Evolutionary conservation across 2,113 vertebrate species (phyloP).

Genomic region (Siphamia tubifer): DNA sequence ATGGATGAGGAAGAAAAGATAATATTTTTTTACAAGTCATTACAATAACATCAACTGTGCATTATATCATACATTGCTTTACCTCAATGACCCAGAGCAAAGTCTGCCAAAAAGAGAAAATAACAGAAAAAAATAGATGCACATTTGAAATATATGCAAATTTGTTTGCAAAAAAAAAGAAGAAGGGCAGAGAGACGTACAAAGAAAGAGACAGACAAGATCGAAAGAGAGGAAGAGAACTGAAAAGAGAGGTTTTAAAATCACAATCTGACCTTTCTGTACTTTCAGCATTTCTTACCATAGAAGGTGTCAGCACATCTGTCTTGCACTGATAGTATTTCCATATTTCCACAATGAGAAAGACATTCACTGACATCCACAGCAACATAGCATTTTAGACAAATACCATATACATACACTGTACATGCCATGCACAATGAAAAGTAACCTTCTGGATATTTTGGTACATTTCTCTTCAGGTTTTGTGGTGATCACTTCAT

Average conservation of each 20-base stretch:
- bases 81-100: constrained; percentile 61
- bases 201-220: neutral
- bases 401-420: constrained; percentile 80
- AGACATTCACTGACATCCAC: constrained; percentile 79
- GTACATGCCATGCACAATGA: constrained; percentile 83
- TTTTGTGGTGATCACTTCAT: constrained; percentile 39
- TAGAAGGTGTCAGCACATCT: constrained; percentile 40
- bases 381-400: constrained; percentile 74
- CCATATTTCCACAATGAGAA: constrained; percentile 71
- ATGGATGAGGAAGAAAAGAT: constrained; percentile 77
- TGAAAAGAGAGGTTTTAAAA: constrained; percentile 48
- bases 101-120: constrained; percentile 57
- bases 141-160: constrained; percentile 47
- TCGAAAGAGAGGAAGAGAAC: constrained; percentile 6
- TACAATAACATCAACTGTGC: constrained; percentile 80
- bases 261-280: constrained; percentile 41
- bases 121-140: constrained; percentile 53
- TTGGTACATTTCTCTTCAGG: constrained; percentile 55
- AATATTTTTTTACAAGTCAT: constrained; percentile 77
- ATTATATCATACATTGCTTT: constrained; percentile 71
- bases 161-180: neutral
- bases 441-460: constrained; percentile 69
- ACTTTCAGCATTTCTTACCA: constrained; percentile 48
- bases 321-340: constrained; percentile 52
- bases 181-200: neutral